Evolutionary conservation across 2,113 vertebrate species (phyloP).

Genomic region (Cranoglanis bouderius): DNA sequence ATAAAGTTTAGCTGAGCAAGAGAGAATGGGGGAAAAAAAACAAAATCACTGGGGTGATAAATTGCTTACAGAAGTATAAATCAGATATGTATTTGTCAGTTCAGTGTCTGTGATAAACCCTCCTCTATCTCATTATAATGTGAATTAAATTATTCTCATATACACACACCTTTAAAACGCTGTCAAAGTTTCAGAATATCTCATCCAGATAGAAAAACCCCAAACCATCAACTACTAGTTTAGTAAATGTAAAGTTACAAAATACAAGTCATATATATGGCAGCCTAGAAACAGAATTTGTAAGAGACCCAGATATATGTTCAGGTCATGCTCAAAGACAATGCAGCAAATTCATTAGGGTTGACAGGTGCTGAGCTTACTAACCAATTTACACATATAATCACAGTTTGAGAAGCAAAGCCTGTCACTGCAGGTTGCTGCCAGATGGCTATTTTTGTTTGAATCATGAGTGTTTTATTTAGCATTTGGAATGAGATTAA

Average conservation of each 20-base stretch:
- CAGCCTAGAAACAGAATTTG: background rate
- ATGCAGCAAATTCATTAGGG: background rate
- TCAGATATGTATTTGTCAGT: background rate
- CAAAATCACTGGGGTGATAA: background rate
- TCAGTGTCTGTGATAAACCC: background rate
- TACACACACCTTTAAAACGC: background rate
- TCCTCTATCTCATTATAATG: background rate
- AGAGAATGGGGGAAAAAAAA: conserved; percentile 19
- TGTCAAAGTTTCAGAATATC: background rate
- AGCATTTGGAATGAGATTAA: background rate
- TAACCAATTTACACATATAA: background rate
- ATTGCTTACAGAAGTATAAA: background rate
- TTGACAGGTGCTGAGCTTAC: background rate
- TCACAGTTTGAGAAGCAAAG: conserved; percentile 14
- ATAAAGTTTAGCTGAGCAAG: conserved; percentile 85
- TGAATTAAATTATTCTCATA: background rate
- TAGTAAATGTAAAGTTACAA: no score
- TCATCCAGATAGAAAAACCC: background rate
- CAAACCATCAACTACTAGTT: no score
- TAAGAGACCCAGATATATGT: background rate
- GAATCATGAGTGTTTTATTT: background rate
- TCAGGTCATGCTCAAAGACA: background rate
- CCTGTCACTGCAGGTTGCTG: background rate
- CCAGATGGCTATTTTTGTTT: conserved; percentile 23
- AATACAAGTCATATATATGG: background rate